Percentiles rank a stretch among this genome's conserved stretches.
phyloP scores from a whole-genome alignment of 2,113 vertebrate genomes.

The Odocoileus hemionus region DNA sequence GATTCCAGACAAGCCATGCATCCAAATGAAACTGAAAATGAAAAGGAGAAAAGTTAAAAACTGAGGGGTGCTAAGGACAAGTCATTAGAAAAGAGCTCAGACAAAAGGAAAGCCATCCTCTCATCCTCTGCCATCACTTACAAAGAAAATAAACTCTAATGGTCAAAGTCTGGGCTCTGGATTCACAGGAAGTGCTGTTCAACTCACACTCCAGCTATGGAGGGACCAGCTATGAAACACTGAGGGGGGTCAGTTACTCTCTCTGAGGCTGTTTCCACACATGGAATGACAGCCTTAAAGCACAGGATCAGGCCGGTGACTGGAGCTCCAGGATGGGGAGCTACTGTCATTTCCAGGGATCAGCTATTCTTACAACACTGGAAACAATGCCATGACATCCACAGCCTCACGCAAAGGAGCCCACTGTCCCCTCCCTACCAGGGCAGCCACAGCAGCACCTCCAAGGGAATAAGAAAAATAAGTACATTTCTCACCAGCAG shows the following conservation, averaged over 20 bases:
- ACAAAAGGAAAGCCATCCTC: not conserved
- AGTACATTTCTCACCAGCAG: not conserved
- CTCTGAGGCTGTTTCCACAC: not conserved
- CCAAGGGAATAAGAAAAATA: not conserved
- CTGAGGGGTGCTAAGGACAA: too few relatives aligned
- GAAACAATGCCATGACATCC: rapidly evolving
- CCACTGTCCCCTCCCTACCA: rapidly evolving
- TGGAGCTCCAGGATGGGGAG: not conserved
- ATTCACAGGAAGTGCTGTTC: not conserved
- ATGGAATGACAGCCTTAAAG: not conserved
- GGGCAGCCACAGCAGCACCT: not conserved
- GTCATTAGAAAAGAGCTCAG: not conserved
- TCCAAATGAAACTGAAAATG: not conserved
- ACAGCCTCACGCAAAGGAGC: not conserved
- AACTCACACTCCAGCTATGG: not conserved
- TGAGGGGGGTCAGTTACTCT: not conserved
- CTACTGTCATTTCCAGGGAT: not conserved
- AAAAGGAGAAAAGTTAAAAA: not conserved
- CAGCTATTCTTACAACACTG: not conserved
- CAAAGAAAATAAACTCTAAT: not conserved
- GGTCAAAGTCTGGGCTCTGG: not conserved
- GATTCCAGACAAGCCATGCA: not conserved
- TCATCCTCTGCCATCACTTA: not conserved
- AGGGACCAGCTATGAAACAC: not conserved
- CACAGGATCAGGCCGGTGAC: not conserved